A percentile compares a stretch with the other conserved stretches of the same genome.
phyloP scores from a whole-genome alignment of 2,797 vertebrate genomes.

The Enteromius mattozi region DNA sequence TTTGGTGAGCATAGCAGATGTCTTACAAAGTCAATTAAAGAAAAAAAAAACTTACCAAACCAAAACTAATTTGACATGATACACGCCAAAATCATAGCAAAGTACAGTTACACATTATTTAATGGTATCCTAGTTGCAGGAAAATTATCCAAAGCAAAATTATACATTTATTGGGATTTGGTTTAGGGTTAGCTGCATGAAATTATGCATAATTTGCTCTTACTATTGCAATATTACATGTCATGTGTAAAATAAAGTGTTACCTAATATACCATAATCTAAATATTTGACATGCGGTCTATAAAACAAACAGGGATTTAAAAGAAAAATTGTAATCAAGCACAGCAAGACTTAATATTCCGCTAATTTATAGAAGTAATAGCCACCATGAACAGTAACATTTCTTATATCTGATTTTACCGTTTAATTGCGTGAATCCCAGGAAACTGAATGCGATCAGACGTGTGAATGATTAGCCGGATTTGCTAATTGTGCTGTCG shows the following conservation, averaged over 20 bases:
- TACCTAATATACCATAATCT: not conserved
- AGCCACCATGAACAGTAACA: conserved; percentile 41
- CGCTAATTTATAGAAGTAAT: conserved; percentile 50
- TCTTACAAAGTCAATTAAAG: too few species aligned
- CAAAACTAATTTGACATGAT: too few species aligned
- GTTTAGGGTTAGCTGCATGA: not conserved
- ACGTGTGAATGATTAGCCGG: conserved; percentile 51
- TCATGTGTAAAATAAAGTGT: not conserved
- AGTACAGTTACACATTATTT: not conserved
- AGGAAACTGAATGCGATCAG: conserved; percentile 23
- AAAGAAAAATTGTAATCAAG: not conserved
- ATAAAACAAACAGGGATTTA: not conserved
- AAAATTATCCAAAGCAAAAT: too few species aligned
- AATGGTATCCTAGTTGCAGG: not conserved
- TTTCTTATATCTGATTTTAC: conserved; percentile 53
- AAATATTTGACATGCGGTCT: not conserved
- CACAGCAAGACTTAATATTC: not conserved
- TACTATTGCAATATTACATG: not conserved
- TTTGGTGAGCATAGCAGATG: not conserved
- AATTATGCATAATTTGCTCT: not conserved
- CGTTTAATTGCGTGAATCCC: conserved; percentile 48
- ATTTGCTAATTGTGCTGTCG: conserved; percentile 55
- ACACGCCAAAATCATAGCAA: not conserved
- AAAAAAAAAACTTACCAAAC: too few species aligned
- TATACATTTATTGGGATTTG: not conserved